These are phyloP conservation scores for Gordius sp. DNA, from an alignment of 2,888 invertebrate genomes.

Conservation along the genomic window DNA sequence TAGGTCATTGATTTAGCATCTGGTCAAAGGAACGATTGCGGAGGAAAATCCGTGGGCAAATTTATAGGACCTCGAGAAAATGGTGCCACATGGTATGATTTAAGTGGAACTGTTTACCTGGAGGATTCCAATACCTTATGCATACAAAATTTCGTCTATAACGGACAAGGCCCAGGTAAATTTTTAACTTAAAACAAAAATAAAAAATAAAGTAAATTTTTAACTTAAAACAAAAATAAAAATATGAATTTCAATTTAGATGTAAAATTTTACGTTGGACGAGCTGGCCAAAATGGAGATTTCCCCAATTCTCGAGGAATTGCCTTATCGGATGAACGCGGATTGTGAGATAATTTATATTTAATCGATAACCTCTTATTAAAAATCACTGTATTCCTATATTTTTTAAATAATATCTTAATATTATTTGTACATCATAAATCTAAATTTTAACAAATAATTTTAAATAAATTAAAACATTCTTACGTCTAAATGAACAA, in stretches of 20 bases:
- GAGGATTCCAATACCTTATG: not conserved
- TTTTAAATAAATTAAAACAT: no score
- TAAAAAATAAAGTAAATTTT: not conserved
- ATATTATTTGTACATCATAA: no score
- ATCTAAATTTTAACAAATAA: no score
- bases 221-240: not conserved
- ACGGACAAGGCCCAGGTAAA: constrained; percentile 2
- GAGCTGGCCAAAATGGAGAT: not conserved
- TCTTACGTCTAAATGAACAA: no score
- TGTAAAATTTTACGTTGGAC: constrained; percentile 2
- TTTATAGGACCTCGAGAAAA: not conserved
- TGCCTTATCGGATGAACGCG: not conserved
- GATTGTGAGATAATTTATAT: not conserved
- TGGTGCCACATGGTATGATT: not conserved
- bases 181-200: not conserved
- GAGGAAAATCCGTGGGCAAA: not conserved
- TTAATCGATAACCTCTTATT: not conserved
- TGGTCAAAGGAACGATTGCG: no score
- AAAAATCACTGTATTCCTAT: no score
- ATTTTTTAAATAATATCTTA: no score
- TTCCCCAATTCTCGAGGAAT: not conserved
- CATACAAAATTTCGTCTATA: not conserved
- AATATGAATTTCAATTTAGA: not conserved
- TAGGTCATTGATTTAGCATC: no score
- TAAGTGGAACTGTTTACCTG: not conserved